Evolutionary conservation across 2,113 vertebrate species (phyloP), one percentile per base, ranked within the genome.

Genomic region (Chlamydotis undulata): DNA sequence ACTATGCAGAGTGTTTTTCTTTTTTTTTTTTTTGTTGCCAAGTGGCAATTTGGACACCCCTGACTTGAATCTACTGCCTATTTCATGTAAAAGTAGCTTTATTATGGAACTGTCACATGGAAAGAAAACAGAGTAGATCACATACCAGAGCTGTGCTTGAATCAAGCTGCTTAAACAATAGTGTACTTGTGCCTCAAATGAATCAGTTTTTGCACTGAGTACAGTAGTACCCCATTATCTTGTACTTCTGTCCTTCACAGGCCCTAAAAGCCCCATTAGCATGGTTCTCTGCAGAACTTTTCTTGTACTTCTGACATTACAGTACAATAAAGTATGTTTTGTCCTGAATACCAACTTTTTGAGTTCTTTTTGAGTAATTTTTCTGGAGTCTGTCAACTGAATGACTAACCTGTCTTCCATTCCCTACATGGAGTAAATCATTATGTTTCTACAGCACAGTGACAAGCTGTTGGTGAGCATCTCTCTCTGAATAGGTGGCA

Each of bases 291-390:
- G 82, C 89, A 94, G 97, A 98, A 97, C 97, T 98, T 61, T 96
- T 94, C 92, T 95, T 97, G 97, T 98, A 97, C 97, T 97, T 96
- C 96, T 96, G 96, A 97, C 98, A 96, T 98, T 97, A 97, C 90
- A 97, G 79, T 96, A 97, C 94, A 98, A 98, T 98, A 98, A 98
- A 98, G 93, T 97, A 95, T 98, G 97, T 98, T 98, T 98, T 98
- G 98, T 98, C 97, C 97, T 96, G 96, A 96, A 43, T 43, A 43
- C 16, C 41, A 43, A 43, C 41, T 43, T 43, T 43, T 43, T 41
- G 41, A 41, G 41, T 68, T 63, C 33, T 91, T 94, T 52, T 39
- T 22, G 70, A 77, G 41, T 94, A 29, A 24, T 26, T 92, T 70
- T 49, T 18, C 7, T 10, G 15, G 50, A 61, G 50, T 78, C 33